Conservation (phyloP, 2,797 vertebrate genomes). For the Cossypha heuglini region DNA sequence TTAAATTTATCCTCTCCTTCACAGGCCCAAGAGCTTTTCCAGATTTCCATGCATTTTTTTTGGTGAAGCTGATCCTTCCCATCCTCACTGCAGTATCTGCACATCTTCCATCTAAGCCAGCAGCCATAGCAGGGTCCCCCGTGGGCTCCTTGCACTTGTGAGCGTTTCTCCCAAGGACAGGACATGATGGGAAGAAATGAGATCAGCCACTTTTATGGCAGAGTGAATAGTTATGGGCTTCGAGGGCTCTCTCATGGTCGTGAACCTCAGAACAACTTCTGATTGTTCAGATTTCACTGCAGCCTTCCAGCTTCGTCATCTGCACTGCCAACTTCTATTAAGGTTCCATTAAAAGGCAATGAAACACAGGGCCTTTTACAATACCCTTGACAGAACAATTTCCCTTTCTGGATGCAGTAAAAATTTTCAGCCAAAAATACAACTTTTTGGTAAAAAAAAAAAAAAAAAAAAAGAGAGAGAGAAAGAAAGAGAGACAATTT, state of each 20-base stretch:
- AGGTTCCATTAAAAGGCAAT: constrained; percentile 61
- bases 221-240: background rate
- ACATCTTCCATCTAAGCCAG: background rate
- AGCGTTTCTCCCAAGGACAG: background rate
- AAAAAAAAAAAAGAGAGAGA: too few species aligned
- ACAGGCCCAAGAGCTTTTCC: background rate
- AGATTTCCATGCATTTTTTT: background rate
- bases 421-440: constrained; percentile 7
- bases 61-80: background rate
- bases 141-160: background rate
- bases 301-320: constrained; percentile 51
- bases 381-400: constrained; percentile 45
- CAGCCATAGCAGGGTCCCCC: background rate
- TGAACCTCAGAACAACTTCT: constrained; percentile 40
- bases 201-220: constrained; percentile 31
- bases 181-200: background rate
- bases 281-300: constrained; percentile 58
- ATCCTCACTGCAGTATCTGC: background rate
- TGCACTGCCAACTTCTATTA: constrained; percentile 52
- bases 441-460: background rate
- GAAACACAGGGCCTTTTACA: constrained; percentile 56
- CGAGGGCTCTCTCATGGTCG: constrained; percentile 30
- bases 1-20: constrained; percentile 15
- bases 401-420: constrained; percentile 40
- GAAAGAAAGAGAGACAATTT: background rate